These are phyloP conservation scores for Stercorarius parasiticus DNA, from an alignment of 2,113 vertebrate species.

Conservation along the genomic window DNA sequence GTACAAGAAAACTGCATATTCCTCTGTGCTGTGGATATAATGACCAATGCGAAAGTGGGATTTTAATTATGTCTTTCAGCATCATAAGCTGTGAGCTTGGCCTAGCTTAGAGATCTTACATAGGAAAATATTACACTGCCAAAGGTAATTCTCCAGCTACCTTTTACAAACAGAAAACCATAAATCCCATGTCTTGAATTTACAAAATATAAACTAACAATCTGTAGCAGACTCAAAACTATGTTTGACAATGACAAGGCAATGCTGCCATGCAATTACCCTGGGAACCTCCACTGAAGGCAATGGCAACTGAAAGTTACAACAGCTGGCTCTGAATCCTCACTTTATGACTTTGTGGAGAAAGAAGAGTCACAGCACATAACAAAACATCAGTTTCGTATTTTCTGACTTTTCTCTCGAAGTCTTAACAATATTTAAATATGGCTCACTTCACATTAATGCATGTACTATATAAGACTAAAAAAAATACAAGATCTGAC, in stretches of 20 bases:
- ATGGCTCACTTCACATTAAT: not conserved
- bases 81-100: not conserved
- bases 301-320: not conserved
- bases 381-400: not conserved
- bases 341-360: not conserved
- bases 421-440: not conserved
- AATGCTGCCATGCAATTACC: not conserved
- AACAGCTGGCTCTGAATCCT: not conserved
- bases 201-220: not conserved
- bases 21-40: not conserved
- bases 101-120: not conserved
- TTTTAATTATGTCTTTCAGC: not conserved
- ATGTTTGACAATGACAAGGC: not conserved
- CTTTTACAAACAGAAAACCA: not conserved
- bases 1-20: not conserved
- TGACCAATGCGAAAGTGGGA: not conserved
- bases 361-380: not conserved
- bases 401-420: not conserved
- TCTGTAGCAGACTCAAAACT: not conserved
- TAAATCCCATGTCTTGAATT: not conserved
- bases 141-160: not conserved
- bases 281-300: not conserved
- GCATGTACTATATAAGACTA: not conserved
- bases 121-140: not conserved
- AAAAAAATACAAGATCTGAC: not conserved